Evolutionary conservation across 2,797 vertebrate genomes (phyloP).

Genomic region (Anguilla anguilla): DNA sequence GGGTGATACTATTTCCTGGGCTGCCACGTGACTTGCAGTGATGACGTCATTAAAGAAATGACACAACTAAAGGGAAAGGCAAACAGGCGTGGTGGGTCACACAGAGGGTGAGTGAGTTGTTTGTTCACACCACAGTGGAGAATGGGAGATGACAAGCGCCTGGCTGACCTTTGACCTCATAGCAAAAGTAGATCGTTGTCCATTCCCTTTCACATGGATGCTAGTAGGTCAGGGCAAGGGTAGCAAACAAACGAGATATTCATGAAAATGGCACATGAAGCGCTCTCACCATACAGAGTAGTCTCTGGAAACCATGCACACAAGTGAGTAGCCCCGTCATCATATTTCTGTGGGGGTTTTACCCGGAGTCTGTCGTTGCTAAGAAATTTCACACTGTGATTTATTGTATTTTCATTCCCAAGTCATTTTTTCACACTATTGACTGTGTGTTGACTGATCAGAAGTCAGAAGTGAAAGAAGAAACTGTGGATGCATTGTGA

Average conservation of each 20-base stretch:
- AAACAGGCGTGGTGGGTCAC: background rate
- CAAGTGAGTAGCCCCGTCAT: background rate
- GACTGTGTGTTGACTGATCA: background rate
- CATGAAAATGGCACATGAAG: constrained; percentile 24
- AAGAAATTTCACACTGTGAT: background rate
- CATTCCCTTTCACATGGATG: background rate
- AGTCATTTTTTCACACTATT: background rate
- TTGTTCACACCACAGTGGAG: background rate
- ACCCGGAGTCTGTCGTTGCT: background rate
- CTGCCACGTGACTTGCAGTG: constrained; percentile 1
- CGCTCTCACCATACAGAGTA: constrained; percentile 19
- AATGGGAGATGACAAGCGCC: background rate
- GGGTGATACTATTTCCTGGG: background rate
- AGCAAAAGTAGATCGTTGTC: constrained; percentile 11
- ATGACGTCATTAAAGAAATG: constrained; percentile 1
- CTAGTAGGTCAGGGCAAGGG: constrained; percentile 4
- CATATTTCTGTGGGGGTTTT: background rate
- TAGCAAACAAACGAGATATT: constrained; percentile 28
- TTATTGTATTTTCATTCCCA: background rate
- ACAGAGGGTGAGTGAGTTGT: background rate
- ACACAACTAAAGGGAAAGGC: background rate
- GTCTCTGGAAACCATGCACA: constrained; percentile 22
- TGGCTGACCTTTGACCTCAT: background rate
- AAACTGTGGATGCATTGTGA: background rate
- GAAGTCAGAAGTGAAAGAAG: background rate